Base-by-base conservation (phyloP, 2,113 vertebrate species). In the Todiramphus chloris region DNA sequence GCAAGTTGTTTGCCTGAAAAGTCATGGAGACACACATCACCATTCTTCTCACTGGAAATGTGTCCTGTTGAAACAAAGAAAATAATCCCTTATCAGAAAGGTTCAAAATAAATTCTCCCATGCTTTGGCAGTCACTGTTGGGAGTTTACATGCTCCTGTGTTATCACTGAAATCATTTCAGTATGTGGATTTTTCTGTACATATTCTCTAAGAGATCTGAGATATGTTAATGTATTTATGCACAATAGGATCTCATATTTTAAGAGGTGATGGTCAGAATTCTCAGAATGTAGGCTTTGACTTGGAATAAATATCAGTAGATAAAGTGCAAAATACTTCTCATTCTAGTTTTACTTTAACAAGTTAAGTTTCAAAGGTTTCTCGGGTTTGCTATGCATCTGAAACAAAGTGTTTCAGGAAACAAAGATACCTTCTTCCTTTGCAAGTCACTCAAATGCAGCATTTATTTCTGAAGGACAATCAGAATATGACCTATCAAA, bases 21-120 rank as follows among this genome's bases (percentile, higher is more conserved):
- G 87, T 97, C 97, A n/a, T 96, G 98, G 93, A 98, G 98, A 89
- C 96, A 96, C 50, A 98, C 96, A 35, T 98, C 98, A 56, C 98
- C 98, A 59, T 98, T 98, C 94, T 97, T 98, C 85, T 98, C 98
- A 31, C 84, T 96, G 78, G 97, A 78, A 76, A 96, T 92, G 92
- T 98, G 97, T 21, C 98, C 98, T 98, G 83, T 78, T 87, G 95
- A 94, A 97, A 91, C 74, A 96, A 89, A 95, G 77, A 11, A 53
- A 33, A 15, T 43, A 43, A 89, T 41, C 10, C 16, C 13, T 23
- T 68, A 3, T 96, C 37, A 96, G 69, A 92, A 84, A 59, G 10
- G 43, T 53, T 87, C 69, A 83, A 56, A 90, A 70, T 43, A 30
- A 81, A 67, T 33, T 5, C 46, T 84, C 46, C 3, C 13, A 30